Evolutionary conservation across 2,797 vertebrate genomes (phyloP).

Genomic region (Toxotes lorentzi): DNA sequence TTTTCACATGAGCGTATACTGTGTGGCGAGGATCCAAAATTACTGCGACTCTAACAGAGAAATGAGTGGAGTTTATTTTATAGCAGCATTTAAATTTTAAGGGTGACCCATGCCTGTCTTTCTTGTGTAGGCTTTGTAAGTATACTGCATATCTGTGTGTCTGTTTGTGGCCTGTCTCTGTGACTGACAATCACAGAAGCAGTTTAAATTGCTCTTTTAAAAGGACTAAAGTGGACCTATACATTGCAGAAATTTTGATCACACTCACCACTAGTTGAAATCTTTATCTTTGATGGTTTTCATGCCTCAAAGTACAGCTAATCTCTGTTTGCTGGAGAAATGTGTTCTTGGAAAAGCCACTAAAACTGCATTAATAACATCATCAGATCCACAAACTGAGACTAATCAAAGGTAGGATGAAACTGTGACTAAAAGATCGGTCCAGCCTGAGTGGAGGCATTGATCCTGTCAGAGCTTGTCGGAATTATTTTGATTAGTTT

Average conservation of each 20-base stretch:
- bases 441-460: neutral
- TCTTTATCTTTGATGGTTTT: neutral
- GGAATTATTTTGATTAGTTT: constrained; percentile 11
- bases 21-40: constrained; percentile 3
- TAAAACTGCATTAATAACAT: neutral
- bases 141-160: neutral
- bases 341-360: neutral
- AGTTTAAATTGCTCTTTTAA: neutral
- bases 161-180: neutral
- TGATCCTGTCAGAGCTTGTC: neutral
- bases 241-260: too few relatives aligned
- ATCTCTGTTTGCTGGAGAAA: neutral
- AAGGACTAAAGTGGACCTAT: neutral
- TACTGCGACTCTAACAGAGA: constrained; percentile 2
- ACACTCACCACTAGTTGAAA: neutral
- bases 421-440: neutral
- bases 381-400: neutral
- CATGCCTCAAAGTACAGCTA: neutral
- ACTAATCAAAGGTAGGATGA: neutral
- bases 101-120: neutral
- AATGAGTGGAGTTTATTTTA: neutral
- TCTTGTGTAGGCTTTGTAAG: neutral
- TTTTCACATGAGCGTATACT: constrained; percentile 19
- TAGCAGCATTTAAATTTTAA: neutral
- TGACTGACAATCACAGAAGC: neutral